Percentiles rank a stretch among this genome's conserved stretches.
Conservation (phyloP, 2,113 vertebrate genomes). For the Sphaerodactylus townsendi region DNA sequence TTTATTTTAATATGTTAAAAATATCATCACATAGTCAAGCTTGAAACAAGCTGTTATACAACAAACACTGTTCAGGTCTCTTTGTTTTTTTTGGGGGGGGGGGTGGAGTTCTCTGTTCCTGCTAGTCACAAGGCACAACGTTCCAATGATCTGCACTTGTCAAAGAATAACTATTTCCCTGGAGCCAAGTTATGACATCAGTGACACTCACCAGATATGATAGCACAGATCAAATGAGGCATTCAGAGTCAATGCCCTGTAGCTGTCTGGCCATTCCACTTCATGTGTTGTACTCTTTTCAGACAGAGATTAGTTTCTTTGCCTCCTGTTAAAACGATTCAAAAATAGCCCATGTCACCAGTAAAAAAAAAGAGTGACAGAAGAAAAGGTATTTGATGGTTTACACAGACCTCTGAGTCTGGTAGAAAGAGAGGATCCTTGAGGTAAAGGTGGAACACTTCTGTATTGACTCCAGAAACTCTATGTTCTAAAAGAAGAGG, state of each 20-base stretch:
- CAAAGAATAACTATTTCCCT: slow-evolving; percentile 53
- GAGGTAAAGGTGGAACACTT: slow-evolving; percentile 52
- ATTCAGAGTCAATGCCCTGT: slow-evolving; percentile 54
- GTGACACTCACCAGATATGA: slow-evolving; percentile 58
- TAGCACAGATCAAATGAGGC: slow-evolving; percentile 53
- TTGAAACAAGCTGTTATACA: slow-evolving; percentile 41
- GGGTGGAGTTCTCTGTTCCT: neutral
- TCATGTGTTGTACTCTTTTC: slow-evolving; percentile 40
- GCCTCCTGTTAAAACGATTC: slow-evolving; percentile 44
- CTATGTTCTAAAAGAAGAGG: slow-evolving; percentile 60
- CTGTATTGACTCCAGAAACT: slow-evolving; percentile 60
- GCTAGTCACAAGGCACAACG: slow-evolving; percentile 36
- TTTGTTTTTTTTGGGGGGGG: slow-evolving; percentile 30
- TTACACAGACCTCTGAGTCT: slow-evolving; percentile 43
- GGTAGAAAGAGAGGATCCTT: slow-evolving; percentile 60
- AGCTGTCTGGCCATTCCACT: slow-evolving; percentile 39
- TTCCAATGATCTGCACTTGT: slow-evolving; percentile 52
- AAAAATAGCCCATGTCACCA: slow-evolving; percentile 69
- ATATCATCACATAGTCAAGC: slow-evolving; percentile 22
- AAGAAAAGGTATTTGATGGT: slow-evolving; percentile 54
- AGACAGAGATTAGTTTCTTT: slow-evolving; percentile 47
- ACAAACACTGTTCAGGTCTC: slow-evolving; percentile 28
- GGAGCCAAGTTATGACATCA: slow-evolving; percentile 64
- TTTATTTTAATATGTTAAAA: neutral
- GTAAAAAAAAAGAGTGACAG: slow-evolving; percentile 57